phyloP scores from a whole-genome alignment of 2,888 invertebrate genomes.

The Agrypnus murinus region DNA sequence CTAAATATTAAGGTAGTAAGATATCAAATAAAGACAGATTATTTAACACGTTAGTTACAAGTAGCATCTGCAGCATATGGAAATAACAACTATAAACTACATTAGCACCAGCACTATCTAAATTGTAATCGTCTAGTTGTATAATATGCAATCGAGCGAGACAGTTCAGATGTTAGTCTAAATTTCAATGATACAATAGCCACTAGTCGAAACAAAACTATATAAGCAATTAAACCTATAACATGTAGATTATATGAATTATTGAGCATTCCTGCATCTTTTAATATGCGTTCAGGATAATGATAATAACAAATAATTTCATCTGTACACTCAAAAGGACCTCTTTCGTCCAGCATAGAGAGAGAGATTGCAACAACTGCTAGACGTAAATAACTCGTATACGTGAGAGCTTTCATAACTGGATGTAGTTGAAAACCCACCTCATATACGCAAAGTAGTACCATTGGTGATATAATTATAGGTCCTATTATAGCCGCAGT shows the following conservation, averaged over 20 bases:
- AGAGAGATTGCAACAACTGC: constrained; percentile 54
- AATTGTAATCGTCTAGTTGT: no score
- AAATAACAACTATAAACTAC: no score
- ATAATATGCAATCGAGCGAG: no score
- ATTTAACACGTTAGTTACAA: no score
- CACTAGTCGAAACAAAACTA: no score
- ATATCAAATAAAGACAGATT: no score
- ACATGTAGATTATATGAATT: not conserved
- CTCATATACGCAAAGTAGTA: constrained; percentile 77
- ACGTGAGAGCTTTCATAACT: constrained; percentile 75
- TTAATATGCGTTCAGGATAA: constrained; percentile 43
- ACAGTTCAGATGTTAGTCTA: no score
- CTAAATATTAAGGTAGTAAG: no score
- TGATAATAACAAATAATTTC: constrained; percentile 49
- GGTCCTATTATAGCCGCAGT: constrained; percentile 78
- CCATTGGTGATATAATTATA: constrained; percentile 73
- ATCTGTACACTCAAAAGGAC: not conserved
- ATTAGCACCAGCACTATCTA: no score
- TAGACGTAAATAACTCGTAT: constrained; percentile 79
- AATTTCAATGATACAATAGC: no score
- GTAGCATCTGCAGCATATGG: no score
- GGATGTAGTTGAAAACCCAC: constrained; percentile 75
- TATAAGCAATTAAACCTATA: no score
- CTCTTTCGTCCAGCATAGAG: constrained; percentile 18
- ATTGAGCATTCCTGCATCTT: constrained; percentile 45